Base-by-base conservation (phyloP, 53 echinoderm and acorn worm genomes). In the Paracentrotus lividus region DNA sequence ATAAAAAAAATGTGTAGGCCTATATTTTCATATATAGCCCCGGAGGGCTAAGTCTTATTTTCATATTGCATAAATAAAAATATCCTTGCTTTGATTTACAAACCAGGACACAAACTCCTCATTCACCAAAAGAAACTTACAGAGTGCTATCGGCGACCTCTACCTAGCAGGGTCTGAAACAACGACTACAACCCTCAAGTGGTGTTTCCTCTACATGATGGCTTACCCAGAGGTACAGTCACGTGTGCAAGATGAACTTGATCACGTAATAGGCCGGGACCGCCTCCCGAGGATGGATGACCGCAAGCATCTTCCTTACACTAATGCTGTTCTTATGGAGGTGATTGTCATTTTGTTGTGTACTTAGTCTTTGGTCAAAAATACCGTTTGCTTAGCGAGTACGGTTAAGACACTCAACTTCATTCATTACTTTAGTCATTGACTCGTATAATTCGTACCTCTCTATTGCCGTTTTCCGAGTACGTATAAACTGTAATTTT, bases 111-210 rank as follows among this genome's bases (percentile, higher is more conserved):
- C 32, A 8, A 86, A 86, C 29, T 24, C 52, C 5, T 12, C 54
- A 4, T 86, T 86, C 34, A 54, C 44, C 29, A 54, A 51, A 14
- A 5, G 9, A 7, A 86, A 86, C 34, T 54, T 86, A 13, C 13
- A 47, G 7, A 33, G 53, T 56, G 13, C 55, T 54, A 86, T 86
- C 86, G 29, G 29, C 3, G 86, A 86, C n/a, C 53, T 86, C 12
- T 86, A 55, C 86, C 5, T 86, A 9, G 86, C 86, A 8, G 86
- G 86, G 3, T 44, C 86, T 5, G 86, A 86, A 26, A 86, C 86
- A 8, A 86, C 86, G 55, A 31, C 86, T 8, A 86, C 86, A 12
- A 29, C 86, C 27, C 86, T 86, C 0, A 55, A 6, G 5, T 86
- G 86, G 86, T 24, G 53, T 26, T 4, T 86, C 32, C 52, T 86